Evolutionary conservation across 37 sponge, comb jelly and placozoan species (phyloP).

Genomic region (Dysidea cf. avara): DNA sequence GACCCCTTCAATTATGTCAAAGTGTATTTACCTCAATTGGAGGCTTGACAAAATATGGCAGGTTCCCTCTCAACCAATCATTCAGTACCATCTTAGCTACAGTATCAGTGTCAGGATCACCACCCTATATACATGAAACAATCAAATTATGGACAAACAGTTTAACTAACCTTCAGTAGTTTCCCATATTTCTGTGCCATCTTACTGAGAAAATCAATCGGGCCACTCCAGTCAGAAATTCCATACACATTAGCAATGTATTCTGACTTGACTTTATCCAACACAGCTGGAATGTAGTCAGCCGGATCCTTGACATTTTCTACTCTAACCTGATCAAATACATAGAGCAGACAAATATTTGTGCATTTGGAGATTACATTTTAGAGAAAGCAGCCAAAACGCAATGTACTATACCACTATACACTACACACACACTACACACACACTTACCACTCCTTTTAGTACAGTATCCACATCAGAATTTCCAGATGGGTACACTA

Average conservation of each 20-base stretch:
- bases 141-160: neutral
- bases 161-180: constrained; percentile 75
- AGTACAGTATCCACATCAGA: constrained; percentile 94
- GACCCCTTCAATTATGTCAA: too few relatives aligned
- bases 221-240: constrained; percentile 71
- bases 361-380: too few relatives aligned
- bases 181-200: constrained; percentile 73
- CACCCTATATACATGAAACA: constrained; percentile 71
- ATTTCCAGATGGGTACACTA: constrained; percentile 93
- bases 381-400: constrained; percentile 1
- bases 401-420: neutral
- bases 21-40: neutral
- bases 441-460: constrained; percentile 88
- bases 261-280: constrained; percentile 83
- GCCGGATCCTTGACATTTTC: constrained; percentile 88
- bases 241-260: constrained; percentile 84
- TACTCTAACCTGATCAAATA: constrained; percentile 79
- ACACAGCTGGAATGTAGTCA: constrained; percentile 84
- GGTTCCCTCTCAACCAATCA: constrained; percentile 95
- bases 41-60: constrained; percentile 96
- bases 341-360: too few relatives aligned
- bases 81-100: constrained; percentile 92
- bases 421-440: neutral
- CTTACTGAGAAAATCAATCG: constrained; percentile 82
- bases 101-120: constrained; percentile 86